Percentiles rank a stretch among this genome's conserved stretches.
These are phyloP conservation scores for Drosophila pectinifera DNA, from an alignment of 1,140 invertebrate species.

Conservation along the genomic window DNA sequence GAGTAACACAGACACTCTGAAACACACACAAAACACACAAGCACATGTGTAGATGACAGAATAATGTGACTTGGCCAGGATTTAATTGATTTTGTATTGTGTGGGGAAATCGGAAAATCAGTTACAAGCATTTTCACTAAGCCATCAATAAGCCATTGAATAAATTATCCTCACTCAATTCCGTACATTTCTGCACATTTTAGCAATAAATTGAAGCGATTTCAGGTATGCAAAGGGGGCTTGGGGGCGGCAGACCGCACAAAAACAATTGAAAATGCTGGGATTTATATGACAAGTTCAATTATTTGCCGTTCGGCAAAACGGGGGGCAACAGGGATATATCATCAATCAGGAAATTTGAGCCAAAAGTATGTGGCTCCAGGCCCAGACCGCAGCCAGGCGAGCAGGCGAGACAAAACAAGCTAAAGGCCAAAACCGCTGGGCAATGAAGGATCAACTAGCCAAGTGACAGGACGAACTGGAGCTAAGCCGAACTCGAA, in stretches of 20 bases:
- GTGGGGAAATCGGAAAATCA: conserved; percentile 46
- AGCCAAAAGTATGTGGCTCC: conserved; percentile 44
- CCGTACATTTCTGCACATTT: conserved; percentile 34
- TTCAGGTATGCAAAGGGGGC: conserved; percentile 1
- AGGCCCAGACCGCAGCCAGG: conserved; percentile 36
- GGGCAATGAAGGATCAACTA: conserved; percentile 60
- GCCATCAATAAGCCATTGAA: conserved; percentile 48
- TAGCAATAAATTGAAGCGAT: conserved; percentile 49
- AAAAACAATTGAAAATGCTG: conserved; percentile 47
- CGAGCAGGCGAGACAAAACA: conserved; percentile 31
- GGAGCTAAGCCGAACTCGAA: conserved; percentile 23
- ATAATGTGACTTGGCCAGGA: conserved; percentile 28
- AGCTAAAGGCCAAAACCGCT: conserved; percentile 56
- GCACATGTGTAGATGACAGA: neutral
- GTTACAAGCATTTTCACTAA: conserved; percentile 50
- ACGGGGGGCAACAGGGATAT: conserved; percentile 9
- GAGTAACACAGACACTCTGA: neutral
- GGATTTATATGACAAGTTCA: conserved; percentile 45
- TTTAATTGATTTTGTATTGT: conserved; percentile 59
- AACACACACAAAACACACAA: too few relatives aligned
- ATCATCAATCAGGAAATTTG: conserved; percentile 33
- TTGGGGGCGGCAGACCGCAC: conserved; percentile 14
- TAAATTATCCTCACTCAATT: conserved; percentile 40
- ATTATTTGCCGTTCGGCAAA: conserved; percentile 22
- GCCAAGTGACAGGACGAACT: conserved; percentile 34